These are phyloP conservation scores for Carcharodon carcharias DNA, from an alignment of 2,797 vertebrate species.

Conservation along the genomic window DNA sequence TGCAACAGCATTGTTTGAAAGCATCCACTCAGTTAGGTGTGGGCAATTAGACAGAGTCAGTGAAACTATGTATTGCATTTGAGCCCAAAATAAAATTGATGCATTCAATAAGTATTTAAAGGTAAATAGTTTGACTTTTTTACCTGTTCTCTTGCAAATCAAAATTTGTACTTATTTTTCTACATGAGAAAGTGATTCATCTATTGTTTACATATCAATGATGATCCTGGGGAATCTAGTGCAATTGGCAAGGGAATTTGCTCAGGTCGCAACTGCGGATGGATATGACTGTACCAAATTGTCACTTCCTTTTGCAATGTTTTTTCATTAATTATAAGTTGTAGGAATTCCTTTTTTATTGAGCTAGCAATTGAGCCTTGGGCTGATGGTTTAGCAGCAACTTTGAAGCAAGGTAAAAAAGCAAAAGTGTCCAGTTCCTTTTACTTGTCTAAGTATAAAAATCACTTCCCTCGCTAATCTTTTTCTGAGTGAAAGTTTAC, in stretches of 20 bases:
- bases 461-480: background rate
- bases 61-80: background rate
- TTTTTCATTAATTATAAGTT: background rate
- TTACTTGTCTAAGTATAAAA: background rate
- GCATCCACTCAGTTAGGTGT: background rate
- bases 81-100: background rate
- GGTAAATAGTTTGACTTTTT: background rate
- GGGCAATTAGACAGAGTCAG: background rate
- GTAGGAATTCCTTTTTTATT: background rate
- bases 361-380: background rate
- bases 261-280: background rate
- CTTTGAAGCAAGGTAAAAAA: background rate
- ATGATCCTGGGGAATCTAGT: background rate
- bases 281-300: background rate
- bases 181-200: background rate
- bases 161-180: background rate
- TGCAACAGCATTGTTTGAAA: background rate
- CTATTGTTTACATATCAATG: background rate
- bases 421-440: background rate
- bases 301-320: background rate
- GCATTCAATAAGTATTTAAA: background rate
- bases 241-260: background rate
- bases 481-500: background rate
- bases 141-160: background rate
- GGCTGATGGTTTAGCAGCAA: background rate